phyloP scores from a whole-genome alignment of 1,140 invertebrate species.

The Batillaria attramentaria region DNA sequence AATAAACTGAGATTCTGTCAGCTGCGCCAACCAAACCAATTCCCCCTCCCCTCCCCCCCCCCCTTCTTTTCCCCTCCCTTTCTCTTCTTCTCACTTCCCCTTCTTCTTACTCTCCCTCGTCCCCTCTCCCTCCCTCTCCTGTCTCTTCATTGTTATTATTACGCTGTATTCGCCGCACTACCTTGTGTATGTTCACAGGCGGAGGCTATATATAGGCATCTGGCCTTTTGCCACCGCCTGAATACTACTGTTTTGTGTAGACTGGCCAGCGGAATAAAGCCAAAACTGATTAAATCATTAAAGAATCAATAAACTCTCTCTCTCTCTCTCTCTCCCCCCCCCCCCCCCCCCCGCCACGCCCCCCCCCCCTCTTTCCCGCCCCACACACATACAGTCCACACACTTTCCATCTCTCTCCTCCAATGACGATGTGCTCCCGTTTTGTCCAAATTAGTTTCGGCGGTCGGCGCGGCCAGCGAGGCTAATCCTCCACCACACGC shows the following conservation, averaged over 20 bases:
- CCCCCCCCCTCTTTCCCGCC: slow-evolving; percentile 5
- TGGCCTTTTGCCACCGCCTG: no score
- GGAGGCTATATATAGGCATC: no score
- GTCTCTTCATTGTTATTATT: no score
- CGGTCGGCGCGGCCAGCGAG: background rate
- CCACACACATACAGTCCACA: background rate
- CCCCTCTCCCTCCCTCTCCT: slow-evolving; percentile 33
- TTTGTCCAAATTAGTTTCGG: slow-evolving; percentile 6
- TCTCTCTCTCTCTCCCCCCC: slow-evolving; percentile 26
- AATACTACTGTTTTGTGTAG: no score
- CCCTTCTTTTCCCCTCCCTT: background rate
- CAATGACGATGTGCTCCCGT: background rate
- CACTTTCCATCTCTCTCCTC: slow-evolving; percentile 1
- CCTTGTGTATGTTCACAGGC: no score
- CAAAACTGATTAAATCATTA: no score
- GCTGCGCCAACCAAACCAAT: no score
- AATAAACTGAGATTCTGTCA: no score
- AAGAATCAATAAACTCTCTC: no score
- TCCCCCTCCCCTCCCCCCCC: slow-evolving; percentile 14
- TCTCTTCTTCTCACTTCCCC: slow-evolving; percentile 20
- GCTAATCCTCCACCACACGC: slow-evolving; percentile 15
- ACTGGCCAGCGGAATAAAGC: no score
- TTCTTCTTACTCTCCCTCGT: slow-evolving; percentile 28
- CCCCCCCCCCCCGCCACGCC: slow-evolving; percentile 21
- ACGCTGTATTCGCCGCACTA: no score